phyloP scores from a whole-genome alignment of 2,113 vertebrate species.

The Pyxicephalus adspersus region DNA sequence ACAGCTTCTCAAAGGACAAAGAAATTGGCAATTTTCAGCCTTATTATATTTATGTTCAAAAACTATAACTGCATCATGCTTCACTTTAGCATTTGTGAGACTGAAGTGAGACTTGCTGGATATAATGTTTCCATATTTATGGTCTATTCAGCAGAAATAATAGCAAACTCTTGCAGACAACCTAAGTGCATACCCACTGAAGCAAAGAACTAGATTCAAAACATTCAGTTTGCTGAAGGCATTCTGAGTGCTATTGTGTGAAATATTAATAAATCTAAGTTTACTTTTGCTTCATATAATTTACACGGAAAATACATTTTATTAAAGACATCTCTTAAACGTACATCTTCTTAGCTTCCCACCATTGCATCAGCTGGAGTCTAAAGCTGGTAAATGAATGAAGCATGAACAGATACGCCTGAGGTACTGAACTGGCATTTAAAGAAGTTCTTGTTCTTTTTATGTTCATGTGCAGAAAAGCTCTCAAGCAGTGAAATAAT shows the following conservation, averaged over 20 bases:
- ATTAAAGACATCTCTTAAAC: slow-evolving; percentile 35
- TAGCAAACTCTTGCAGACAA: slow-evolving; percentile 42
- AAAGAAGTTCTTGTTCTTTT: slow-evolving; percentile 4
- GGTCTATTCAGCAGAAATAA: slow-evolving; percentile 47
- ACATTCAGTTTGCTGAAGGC: slow-evolving; percentile 32
- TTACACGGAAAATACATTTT: slow-evolving; percentile 34
- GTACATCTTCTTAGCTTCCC: neutral
- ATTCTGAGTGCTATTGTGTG: slow-evolving; percentile 31
- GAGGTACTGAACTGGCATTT: neutral
- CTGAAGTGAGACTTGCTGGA: slow-evolving; percentile 31
- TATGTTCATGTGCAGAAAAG: neutral
- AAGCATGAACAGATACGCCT: neutral
- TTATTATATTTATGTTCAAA: slow-evolving; percentile 48
- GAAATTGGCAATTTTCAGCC: slow-evolving; percentile 41
- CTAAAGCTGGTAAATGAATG: slow-evolving; percentile 22
- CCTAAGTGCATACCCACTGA: slow-evolving; percentile 36
- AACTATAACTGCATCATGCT: slow-evolving; percentile 38
- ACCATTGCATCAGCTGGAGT: neutral
- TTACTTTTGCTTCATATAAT: slow-evolving; percentile 33
- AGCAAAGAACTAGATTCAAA: slow-evolving; percentile 37
- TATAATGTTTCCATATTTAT: slow-evolving; percentile 43
- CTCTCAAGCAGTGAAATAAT: neutral
- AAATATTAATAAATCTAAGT: slow-evolving; percentile 43
- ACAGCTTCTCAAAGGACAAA: slow-evolving; percentile 42
- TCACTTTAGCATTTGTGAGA: slow-evolving; percentile 36